Percentiles rank a stretch among this genome's conserved stretches.
Conservation (phyloP, 2,888 invertebrate genomes). For the Aphodius sticticus region DNA sequence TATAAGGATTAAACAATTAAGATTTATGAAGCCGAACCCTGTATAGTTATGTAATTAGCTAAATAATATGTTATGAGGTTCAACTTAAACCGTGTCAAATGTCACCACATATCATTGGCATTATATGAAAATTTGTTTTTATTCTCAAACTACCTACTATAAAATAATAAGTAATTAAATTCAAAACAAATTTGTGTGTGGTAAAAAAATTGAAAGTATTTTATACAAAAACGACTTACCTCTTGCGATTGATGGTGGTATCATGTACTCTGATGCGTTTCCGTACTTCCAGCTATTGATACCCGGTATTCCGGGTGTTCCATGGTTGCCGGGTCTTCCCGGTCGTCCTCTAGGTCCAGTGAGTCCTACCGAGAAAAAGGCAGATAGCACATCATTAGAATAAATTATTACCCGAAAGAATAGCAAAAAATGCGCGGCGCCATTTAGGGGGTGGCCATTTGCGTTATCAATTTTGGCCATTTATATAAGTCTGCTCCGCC, state of each 20-base stretch:
- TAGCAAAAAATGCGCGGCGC: not conserved
- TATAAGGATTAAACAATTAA: no score
- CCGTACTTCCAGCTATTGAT: slow-evolving; percentile 79
- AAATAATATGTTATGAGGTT: no score
- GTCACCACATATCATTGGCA: no score
- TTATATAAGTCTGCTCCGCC: not conserved
- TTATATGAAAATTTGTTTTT: no score
- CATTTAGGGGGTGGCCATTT: not conserved
- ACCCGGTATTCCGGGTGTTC: slow-evolving; percentile 81
- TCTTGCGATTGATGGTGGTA: slow-evolving; percentile 83
- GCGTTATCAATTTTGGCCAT: not conserved
- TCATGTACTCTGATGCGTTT: slow-evolving; percentile 71
- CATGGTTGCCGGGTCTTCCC: slow-evolving; percentile 78
- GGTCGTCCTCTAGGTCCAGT: slow-evolving; percentile 75
- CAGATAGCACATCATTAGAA: not conserved
- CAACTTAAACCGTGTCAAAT: no score
- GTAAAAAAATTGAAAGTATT: no score
- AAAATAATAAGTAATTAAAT: no score
- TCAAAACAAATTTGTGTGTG: no score
- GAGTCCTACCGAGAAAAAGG: slow-evolving; percentile 58
- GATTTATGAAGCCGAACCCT: no score
- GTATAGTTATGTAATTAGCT: no score
- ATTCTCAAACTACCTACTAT: no score
- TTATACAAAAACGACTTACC: slow-evolving; percentile 59
- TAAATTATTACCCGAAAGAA: not conserved